Conservation (phyloP, 2,888 invertebrate species). For the Drosophila greeni region DNA sequence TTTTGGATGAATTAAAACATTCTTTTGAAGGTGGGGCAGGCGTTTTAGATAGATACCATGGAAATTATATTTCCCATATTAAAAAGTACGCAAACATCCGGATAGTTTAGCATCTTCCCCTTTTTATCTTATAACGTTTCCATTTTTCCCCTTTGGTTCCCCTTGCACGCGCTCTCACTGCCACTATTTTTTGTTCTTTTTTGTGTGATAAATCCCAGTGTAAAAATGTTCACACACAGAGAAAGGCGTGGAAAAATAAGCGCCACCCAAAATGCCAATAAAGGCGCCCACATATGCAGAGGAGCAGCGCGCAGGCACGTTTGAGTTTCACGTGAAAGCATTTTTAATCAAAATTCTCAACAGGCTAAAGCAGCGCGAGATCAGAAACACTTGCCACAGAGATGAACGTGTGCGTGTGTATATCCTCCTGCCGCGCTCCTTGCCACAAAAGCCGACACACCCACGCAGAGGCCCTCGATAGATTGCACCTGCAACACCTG, state of each 20-base stretch:
- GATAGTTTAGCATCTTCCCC: slow-evolving; percentile 9
- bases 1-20: background rate
- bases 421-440: slow-evolving; percentile 50
- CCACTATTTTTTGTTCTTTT: slow-evolving; percentile 44
- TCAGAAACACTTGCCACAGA: slow-evolving; percentile 68
- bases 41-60: background rate
- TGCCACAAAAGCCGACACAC: slow-evolving; percentile 57
- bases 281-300: slow-evolving; percentile 61
- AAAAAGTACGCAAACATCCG: slow-evolving; percentile 1
- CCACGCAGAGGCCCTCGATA: slow-evolving; percentile 50
- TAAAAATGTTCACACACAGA: slow-evolving; percentile 62
- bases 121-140: slow-evolving; percentile 5
- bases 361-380: slow-evolving; percentile 72
- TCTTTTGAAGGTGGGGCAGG: background rate
- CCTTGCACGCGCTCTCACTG: slow-evolving; percentile 5
- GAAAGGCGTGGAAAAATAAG: slow-evolving; percentile 58
- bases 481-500: slow-evolving; percentile 75
- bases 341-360: slow-evolving; percentile 79
- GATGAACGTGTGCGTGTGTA: slow-evolving; percentile 25
- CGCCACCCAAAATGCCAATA: slow-evolving; percentile 65
- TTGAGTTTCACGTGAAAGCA: slow-evolving; percentile 76
- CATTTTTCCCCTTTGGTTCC: slow-evolving; percentile 4
- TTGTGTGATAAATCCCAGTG: slow-evolving; percentile 71
- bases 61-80: slow-evolving; percentile 14
- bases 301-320: slow-evolving; percentile 60